phyloP scores from a whole-genome alignment of 2,797 vertebrate genomes.

The Hyperoplus immaculatus region DNA sequence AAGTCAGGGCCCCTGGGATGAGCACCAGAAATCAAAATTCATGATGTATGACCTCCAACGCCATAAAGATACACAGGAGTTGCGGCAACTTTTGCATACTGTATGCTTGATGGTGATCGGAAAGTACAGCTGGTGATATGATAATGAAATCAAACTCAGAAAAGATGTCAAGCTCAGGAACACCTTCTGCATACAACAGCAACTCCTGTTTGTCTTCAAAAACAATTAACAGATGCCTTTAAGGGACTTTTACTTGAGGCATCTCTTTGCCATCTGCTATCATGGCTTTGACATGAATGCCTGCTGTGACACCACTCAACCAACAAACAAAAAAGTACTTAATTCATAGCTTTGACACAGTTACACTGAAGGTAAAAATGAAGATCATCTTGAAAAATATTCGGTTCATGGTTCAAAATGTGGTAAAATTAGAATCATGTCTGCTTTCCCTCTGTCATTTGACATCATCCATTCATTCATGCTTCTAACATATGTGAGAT shows the following conservation, averaged over 20 bases:
- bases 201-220: conserved; percentile 70
- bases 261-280: conserved; percentile 82
- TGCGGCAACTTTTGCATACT: neutral
- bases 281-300: conserved; percentile 74
- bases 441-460: conserved; percentile 17
- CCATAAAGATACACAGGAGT: conserved; percentile 1
- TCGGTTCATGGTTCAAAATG: conserved; percentile 9
- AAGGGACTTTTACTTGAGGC: conserved; percentile 78
- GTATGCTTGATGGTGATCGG: conserved; percentile 24
- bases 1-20: neutral
- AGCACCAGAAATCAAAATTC: conserved; percentile 2
- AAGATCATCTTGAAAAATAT: conserved; percentile 23
- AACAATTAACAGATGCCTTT: conserved; percentile 82
- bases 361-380: conserved; percentile 32
- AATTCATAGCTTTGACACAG: conserved; percentile 51
- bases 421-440: conserved; percentile 26
- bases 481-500: conserved; percentile 18
- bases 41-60: conserved; percentile 11
- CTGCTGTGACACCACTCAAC: conserved; percentile 64
- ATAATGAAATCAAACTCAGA: conserved; percentile 46
- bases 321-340: conserved; percentile 51
- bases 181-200: conserved; percentile 48
- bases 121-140: conserved; percentile 28
- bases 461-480: conserved; percentile 24
- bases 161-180: conserved; percentile 33